Percentiles rank a stretch among this genome's conserved stretches.
Evolutionary conservation across 2,888 invertebrate genomes (phyloP).

Genomic region (Rhingia campestris): DNA sequence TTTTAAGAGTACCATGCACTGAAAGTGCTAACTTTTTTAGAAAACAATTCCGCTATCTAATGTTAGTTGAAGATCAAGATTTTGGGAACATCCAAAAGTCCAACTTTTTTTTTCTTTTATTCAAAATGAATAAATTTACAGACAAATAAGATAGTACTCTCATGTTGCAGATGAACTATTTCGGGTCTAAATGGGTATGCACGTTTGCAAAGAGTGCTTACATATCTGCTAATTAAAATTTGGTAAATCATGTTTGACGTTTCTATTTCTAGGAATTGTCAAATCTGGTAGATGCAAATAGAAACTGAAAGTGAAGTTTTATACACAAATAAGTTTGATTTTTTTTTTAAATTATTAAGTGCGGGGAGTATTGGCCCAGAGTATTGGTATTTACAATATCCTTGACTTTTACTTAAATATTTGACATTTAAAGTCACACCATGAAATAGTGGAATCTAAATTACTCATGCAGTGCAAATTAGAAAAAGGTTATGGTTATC

Average conservation of each 20-base stretch:
- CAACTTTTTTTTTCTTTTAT: no score
- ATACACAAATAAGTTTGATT: no score
- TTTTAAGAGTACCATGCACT: not conserved
- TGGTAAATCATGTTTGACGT: no score
- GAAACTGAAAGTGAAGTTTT: no score
- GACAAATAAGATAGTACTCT: no score
- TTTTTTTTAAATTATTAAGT: not conserved
- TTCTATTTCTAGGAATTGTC: no score
- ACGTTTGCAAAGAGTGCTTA: no score
- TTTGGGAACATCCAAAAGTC: not conserved
- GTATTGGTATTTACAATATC: not conserved
- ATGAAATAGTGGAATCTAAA: not conserved
- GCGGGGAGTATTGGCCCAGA: not conserved
- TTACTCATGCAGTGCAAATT: conserved; percentile 9
- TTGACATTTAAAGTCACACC: not conserved
- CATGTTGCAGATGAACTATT: no score
- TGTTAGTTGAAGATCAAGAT: not conserved
- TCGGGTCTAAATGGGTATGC: no score
- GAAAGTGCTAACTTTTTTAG: not conserved
- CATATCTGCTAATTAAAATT: no score
- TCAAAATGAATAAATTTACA: no score
- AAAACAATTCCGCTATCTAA: not conserved
- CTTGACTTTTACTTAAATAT: not conserved
- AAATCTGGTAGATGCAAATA: no score
- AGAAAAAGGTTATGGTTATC: not conserved